Base-by-base conservation (phyloP, 2,797 vertebrate species). In the Melanotaenia nigrans region DNA sequence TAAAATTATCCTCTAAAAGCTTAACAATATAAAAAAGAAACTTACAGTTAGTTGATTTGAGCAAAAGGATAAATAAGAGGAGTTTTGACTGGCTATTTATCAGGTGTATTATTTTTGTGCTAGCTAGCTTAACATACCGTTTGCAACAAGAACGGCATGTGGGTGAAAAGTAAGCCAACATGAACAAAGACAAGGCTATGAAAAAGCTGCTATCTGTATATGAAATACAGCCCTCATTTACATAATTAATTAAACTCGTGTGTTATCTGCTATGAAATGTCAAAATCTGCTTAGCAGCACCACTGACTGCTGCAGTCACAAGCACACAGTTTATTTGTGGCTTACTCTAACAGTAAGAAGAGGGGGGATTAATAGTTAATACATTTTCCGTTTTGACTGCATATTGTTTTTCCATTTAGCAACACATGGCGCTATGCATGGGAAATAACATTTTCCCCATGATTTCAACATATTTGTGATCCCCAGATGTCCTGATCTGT, bases 361-460 rank as follows among this genome's bases (percentile, higher is more conserved):
- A 49, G 18, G 51, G 65, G 32, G 13, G 75, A 85, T 87, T 85
- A 81, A 90, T 84, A 85, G 24, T 25, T 63, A 67, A 84, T 74
- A 60, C 73, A 77, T 85, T 83, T 85, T 85, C 83, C 70, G n/a
- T 83, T 73, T 42, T 74, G 75, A 71, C 80, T 68, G 79, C 76
- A 79, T 82, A 56, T 85, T 79, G 73, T 63, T 79, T 83, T 86
- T 90, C 86, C 79, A 79, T 85, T 73, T 38, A 79, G 74, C 74
- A 77, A 36, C 79, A 82, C 47, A 40, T 16, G 35, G 51, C 79
- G 64, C 35, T 71, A 57, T 70, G 77, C 74, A 63, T 70, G 84
- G 86, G 88, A 89, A 87, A 88, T 56, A 68, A 33, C 7, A 58
- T 57, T 53, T 24, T 55, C 66, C 42, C 42, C 45, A 55, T 85